These are phyloP conservation scores for Nomia melanderi DNA, from an alignment of 1,140 invertebrate species.

Conservation along the genomic window DNA sequence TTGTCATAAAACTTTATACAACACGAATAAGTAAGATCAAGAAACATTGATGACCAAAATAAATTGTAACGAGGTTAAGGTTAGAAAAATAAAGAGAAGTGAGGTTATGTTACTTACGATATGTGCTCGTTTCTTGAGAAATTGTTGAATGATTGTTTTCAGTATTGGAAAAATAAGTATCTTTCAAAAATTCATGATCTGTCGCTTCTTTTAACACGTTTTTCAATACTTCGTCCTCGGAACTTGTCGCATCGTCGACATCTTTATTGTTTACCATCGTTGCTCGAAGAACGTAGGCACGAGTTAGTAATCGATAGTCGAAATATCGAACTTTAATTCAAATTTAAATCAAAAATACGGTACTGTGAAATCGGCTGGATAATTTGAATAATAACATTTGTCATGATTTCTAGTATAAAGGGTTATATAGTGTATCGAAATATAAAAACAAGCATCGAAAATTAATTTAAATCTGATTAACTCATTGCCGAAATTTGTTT, in stretches of 20 bases:
- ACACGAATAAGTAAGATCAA: too few relatives aligned
- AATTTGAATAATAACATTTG: background rate
- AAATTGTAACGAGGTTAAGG: background rate
- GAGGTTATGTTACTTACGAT: conserved; percentile 29
- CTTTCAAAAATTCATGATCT: conserved; percentile 54
- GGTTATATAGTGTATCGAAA: background rate
- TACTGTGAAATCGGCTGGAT: background rate
- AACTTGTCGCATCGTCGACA: conserved; percentile 44
- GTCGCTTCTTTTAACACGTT: conserved; percentile 53
- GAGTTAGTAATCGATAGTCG: conserved; percentile 12
- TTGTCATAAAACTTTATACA: background rate
- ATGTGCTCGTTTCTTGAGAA: background rate
- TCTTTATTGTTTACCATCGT: conserved; percentile 20
- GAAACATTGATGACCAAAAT: background rate
- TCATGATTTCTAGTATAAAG: background rate
- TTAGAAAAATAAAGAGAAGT: background rate
- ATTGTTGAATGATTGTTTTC: background rate
- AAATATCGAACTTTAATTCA: conserved; percentile 1
- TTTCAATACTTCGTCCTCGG: conserved; percentile 57
- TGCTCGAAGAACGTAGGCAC: background rate
- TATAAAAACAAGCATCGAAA: background rate
- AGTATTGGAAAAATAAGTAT: background rate
- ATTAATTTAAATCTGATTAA: conserved; percentile 26
- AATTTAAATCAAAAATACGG: background rate
- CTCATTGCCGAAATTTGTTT: conserved; percentile 48